A percentile compares a stretch with the other conserved stretches of the same genome.
phyloP scores from a whole-genome alignment of 2,113 vertebrate species.

The Epinephelus moara region DNA sequence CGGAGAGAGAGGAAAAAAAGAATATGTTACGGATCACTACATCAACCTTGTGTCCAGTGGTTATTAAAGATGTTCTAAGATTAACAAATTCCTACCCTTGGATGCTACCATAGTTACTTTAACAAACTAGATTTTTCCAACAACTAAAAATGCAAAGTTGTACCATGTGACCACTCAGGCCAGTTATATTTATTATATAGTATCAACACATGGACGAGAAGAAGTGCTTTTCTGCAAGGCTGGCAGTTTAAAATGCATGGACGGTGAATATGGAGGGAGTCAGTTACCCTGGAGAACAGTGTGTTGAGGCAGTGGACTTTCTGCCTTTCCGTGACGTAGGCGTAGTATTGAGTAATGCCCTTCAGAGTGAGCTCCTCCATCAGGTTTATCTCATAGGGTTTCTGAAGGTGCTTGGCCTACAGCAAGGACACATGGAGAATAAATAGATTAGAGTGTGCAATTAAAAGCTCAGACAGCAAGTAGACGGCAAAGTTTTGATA shows the following conservation, averaged over 20 bases:
- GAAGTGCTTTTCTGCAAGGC: not conserved
- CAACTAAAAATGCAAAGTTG: not conserved
- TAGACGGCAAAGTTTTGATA: not conserved
- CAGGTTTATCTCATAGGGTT: conserved; percentile 88
- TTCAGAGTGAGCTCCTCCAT: conserved; percentile 89
- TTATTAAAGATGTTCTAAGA: not conserved
- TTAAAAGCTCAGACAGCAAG: not conserved
- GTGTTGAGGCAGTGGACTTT: conserved; percentile 89
- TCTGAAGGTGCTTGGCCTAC: conserved; percentile 84
- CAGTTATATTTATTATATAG: not conserved
- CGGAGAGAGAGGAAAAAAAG: not conserved
- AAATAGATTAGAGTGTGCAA: not conserved
- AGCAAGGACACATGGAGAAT: conserved; percentile 4
- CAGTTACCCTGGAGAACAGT: conserved; percentile 85
- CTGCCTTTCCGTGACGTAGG: conserved; percentile 87
- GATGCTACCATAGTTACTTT: not conserved
- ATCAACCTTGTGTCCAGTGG: not conserved
- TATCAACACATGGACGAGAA: too few relatives aligned
- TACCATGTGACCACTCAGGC: not conserved
- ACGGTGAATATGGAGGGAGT: not conserved
- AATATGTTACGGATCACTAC: fast-evolving
- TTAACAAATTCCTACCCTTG: not conserved
- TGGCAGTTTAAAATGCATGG: not conserved
- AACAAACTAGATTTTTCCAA: not conserved
- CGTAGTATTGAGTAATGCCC: conserved; percentile 88